These are phyloP conservation scores for Habroteleia sp. DNA, from an alignment of 2,888 invertebrate species.

Conservation along the genomic window DNA sequence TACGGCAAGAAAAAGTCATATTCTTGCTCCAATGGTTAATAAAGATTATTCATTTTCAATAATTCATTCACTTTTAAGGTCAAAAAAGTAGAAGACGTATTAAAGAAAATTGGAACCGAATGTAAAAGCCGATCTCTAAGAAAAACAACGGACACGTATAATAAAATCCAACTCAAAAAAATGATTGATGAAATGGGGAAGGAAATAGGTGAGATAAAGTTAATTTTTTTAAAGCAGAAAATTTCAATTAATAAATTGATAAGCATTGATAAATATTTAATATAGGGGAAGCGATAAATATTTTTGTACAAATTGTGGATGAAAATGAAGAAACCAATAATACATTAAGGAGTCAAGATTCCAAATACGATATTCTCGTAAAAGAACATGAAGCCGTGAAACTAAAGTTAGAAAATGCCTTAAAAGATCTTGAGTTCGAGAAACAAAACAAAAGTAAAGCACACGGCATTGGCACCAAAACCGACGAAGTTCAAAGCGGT, in stretches of 20 bases:
- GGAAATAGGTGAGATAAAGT: slow-evolving; percentile 85
- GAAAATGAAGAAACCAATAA: slow-evolving; percentile 71
- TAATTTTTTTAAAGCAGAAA: neutral
- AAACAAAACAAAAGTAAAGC: slow-evolving; percentile 83
- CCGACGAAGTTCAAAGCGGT: slow-evolving; percentile 67
- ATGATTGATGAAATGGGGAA: slow-evolving; percentile 94
- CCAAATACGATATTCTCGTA: slow-evolving; percentile 74
- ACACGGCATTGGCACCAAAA: slow-evolving; percentile 63
- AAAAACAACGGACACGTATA: slow-evolving; percentile 87
- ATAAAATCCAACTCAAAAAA: slow-evolving; percentile 88
- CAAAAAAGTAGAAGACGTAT: slow-evolving; percentile 84
- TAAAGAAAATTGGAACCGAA: slow-evolving; percentile 86
- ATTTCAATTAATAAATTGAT: neutral
- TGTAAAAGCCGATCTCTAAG: slow-evolving; percentile 88
- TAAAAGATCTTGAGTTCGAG: slow-evolving; percentile 70
- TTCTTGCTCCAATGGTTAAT: too few species aligned
- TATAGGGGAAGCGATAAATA: slow-evolving; percentile 73
- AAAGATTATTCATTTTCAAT: too few species aligned
- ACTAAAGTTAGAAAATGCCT: slow-evolving; percentile 73
- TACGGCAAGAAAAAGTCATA: too few species aligned
- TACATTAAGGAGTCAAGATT: slow-evolving; percentile 66
- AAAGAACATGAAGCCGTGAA: slow-evolving; percentile 77
- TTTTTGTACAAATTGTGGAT: slow-evolving; percentile 73
- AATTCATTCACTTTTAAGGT: slow-evolving; percentile 65
- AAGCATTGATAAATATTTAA: slow-evolving; percentile 1